Evolutionary conservation across 30 jellyfish, hydroid and myxozoan genomes (phyloP), one percentile per base, ranked within the genome.

Genomic region (Aurelia coerulea): DNA sequence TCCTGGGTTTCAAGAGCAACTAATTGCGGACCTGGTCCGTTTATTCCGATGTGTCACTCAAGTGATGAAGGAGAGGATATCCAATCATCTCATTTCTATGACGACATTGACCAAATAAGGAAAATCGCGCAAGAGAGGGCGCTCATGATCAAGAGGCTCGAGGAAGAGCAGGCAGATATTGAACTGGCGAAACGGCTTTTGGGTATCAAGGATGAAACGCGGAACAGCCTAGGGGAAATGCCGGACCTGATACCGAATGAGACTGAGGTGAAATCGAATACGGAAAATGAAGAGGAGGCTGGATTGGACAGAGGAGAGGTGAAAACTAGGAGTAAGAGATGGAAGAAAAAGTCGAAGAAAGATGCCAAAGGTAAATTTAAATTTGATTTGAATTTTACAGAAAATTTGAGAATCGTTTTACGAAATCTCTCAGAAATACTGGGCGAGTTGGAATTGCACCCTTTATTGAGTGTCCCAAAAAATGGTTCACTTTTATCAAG

Each of bases 101-200:
- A 87, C 62, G 96, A 87, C 69, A 87, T 87, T 64, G 96, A 87
- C 63, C 74, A 87, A 29, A 78, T 87, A 59, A 18, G 96, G 32
- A 87, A 87, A 70, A 53, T 73, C 18, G 96, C 96, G 12, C 81
- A 76, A 46, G 86, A 87, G 86, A 67, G 92, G 50, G 92, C 92
- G 13, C 41, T 70, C 80, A 83, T 83, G 92, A 83, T 83, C 1
- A 83, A 73, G 80, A 70, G 92, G 74, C 64, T 71, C 75, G 92
- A 81, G 70, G 91, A 83, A 29, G 91, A 82, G 17, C 81, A 83
- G 80, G 87, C 92, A 4, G 73, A 23, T 35, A 15, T 33, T n/a
- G 69, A 71, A 29, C 34, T 37, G 0, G 33, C 74, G 50, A 67
- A 58, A 19, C 52, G 68, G 80, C 77, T 16, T 2, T 13, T 62